Conservation (phyloP, 2,888 invertebrate genomes). For the Ypsolopha sequella region DNA sequence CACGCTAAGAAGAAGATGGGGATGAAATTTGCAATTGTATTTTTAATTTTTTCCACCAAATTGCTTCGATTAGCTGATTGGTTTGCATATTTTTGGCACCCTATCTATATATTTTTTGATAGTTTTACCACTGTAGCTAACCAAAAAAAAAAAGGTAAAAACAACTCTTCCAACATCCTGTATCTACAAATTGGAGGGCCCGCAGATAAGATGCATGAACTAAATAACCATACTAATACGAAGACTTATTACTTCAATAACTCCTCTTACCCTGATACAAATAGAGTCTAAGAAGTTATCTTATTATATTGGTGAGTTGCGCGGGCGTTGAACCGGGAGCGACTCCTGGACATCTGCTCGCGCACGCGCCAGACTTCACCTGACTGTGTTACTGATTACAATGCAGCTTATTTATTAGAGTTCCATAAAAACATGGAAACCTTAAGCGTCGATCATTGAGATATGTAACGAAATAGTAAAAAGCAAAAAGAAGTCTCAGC, state of each 20-base stretch:
- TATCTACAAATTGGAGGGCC: not conserved
- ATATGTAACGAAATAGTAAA: too few species aligned
- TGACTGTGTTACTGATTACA: not conserved
- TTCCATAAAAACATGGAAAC: not conserved
- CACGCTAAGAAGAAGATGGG: too few species aligned
- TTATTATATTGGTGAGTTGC: not conserved
- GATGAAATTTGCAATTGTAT: not conserved
- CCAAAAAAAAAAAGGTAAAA: too few species aligned
- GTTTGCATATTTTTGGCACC: too few species aligned
- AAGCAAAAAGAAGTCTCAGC: too few species aligned
- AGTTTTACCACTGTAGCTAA: too few species aligned
- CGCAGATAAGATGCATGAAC: not conserved
- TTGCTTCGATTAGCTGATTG: too few species aligned
- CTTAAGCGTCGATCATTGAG: not conserved
- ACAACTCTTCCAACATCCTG: not conserved
- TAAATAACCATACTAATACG: too few species aligned
- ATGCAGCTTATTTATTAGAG: not conserved
- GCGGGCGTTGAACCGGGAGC: conserved; percentile 46
- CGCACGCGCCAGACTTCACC: conserved; percentile 30
- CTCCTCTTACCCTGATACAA: not conserved
- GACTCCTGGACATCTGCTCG: conserved; percentile 39
- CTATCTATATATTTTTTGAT: too few species aligned
- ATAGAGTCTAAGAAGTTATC: not conserved
- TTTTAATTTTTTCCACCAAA: too few species aligned
- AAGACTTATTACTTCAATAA: not conserved